Evolutionary conservation across 1,140 invertebrate genomes (phyloP).

Genomic region (Drosophila orena): DNA sequence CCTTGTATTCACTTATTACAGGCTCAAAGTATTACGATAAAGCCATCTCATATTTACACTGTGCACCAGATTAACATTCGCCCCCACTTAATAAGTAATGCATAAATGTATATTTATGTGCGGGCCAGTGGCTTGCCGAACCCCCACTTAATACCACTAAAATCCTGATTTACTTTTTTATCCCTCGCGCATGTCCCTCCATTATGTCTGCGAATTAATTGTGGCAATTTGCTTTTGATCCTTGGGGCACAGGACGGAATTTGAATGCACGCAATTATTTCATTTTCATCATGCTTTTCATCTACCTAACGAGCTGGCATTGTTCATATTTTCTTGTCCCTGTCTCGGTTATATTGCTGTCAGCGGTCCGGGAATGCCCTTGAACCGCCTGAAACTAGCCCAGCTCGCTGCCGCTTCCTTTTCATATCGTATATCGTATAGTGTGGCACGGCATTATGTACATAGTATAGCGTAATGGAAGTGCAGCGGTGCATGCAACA

Average conservation of each 20-base stretch:
- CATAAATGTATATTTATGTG: slow-evolving; percentile 18
- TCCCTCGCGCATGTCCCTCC: slow-evolving; percentile 35
- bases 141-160: slow-evolving; percentile 28
- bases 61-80: slow-evolving; percentile 14
- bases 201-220: slow-evolving; percentile 53
- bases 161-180: slow-evolving; percentile 49
- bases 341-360: slow-evolving; percentile 52
- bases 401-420: slow-evolving; percentile 29
- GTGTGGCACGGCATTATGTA: slow-evolving; percentile 7
- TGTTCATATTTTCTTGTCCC: slow-evolving; percentile 46
- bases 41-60: slow-evolving; percentile 2
- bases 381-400: slow-evolving; percentile 72
- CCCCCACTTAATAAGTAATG: slow-evolving; percentile 7
- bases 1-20: neutral
- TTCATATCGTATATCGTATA: slow-evolving; percentile 22
- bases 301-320: slow-evolving; percentile 51
- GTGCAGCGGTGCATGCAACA: slow-evolving; percentile 70
- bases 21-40: slow-evolving; percentile 6
- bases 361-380: slow-evolving; percentile 61
- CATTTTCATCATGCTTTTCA: slow-evolving; percentile 53
- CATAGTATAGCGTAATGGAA: slow-evolving; percentile 68
- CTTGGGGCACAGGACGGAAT: slow-evolving; percentile 27
- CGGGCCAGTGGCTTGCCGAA: neutral
- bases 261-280: slow-evolving; percentile 59
- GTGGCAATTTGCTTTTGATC: slow-evolving; percentile 56